Evolutionary conservation across 1,140 invertebrate genomes (phyloP).

Genomic region (Brachionus rubens): DNA sequence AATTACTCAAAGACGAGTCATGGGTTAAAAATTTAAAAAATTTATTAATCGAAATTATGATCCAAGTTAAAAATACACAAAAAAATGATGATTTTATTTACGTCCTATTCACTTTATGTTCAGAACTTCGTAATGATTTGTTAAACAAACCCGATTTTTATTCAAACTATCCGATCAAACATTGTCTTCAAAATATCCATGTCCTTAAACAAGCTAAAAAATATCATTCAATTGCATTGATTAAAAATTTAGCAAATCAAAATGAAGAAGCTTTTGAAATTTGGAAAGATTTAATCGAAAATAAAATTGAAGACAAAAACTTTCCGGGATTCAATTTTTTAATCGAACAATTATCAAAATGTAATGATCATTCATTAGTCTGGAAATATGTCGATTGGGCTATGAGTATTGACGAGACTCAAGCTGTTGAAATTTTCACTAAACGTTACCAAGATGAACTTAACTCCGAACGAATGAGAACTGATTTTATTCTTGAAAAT

Average conservation of each 20-base stretch:
- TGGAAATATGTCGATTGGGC: constrained; percentile 41
- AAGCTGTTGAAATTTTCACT: constrained; percentile 42
- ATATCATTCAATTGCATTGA: constrained; percentile 3
- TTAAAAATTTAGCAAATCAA: neutral
- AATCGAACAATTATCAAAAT: neutral
- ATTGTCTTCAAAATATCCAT: constrained; percentile 21
- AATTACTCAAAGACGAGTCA: neutral
- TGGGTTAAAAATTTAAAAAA: neutral
- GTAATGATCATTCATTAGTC: constrained; percentile 10
- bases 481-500: neutral
- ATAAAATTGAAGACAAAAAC: neutral
- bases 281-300: constrained; percentile 34
- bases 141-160: neutral
- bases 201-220: neutral
- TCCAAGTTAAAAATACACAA: neutral
- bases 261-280: constrained; percentile 30
- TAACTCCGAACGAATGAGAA: constrained; percentile 28
- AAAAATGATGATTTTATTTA: constrained; percentile 19
- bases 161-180: neutral
- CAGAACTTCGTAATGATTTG: constrained; percentile 4
- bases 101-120: neutral
- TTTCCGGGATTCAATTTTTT: constrained; percentile 36
- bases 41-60: constrained; percentile 1
- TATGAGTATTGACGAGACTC: constrained; percentile 17
- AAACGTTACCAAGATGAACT: neutral